Base-by-base conservation (phyloP, 2,113 vertebrate genomes). In the Oreocharis arfaki region DNA sequence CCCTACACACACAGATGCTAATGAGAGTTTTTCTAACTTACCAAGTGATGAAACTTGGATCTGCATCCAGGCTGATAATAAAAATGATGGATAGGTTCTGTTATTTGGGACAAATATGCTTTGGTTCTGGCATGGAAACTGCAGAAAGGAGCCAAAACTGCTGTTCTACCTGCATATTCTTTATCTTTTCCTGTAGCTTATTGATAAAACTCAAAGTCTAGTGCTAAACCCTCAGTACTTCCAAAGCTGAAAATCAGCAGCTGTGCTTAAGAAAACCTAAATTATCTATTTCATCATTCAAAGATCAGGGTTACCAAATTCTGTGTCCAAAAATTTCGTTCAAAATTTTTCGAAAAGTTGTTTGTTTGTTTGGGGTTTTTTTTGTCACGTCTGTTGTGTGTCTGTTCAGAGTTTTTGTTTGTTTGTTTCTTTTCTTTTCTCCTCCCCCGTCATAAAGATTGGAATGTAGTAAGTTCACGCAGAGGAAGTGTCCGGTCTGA, bases 1-100 rank as follows among this genome's bases (percentile, higher is more conserved):
- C 89, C 83, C 87, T 96, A 39, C 95, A 84, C 80, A 95, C 78
- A 89, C 77, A 86, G n/a, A 95, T 96, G 90, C 70, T 95, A 95
- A 93, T 90, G 91, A 96, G 93, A 95, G 78, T 84, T 94, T 94
- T 95, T 93, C 68, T 60, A 93, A 90, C 74, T 91, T 94, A 91
- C 33, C 39, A 71, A 96, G 77, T 93, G 93, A 89, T 89, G 86
- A 90, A 95, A 93, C 85, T 95, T 89, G 93, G 81, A 94, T 92
- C 74, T 95, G 87, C 73, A 89, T 76, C 67, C 76, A 75, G 69
- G 41, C 69, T 89, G 85, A 92, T 95, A 93, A 88, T 87, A 91
- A 90, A 94, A 86, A 81, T 86, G 90, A 93, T 95, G 90, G 71
- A 95, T 88, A 90, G 64, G 68, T 84, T 75, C 64, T 94, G 44